phyloP scores from a whole-genome alignment of 2,888 invertebrate genomes.

The Tipula lateralis region DNA sequence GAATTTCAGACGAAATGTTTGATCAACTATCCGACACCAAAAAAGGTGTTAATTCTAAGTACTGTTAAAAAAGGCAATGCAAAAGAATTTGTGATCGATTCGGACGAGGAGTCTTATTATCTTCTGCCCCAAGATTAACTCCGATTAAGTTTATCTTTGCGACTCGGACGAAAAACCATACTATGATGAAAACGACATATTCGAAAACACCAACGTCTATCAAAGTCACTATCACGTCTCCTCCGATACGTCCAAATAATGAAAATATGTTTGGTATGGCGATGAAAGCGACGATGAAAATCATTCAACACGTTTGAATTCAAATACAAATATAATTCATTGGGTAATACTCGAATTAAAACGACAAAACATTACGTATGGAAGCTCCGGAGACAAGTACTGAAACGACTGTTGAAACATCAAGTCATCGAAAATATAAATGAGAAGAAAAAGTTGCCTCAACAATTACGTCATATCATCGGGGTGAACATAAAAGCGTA shows the following conservation, averaged over 20 bases:
- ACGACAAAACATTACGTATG: not conserved
- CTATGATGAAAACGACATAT: not conserved
- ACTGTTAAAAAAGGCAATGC: not conserved
- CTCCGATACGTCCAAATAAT: not conserved
- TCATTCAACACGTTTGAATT: not conserved
- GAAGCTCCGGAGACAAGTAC: not conserved
- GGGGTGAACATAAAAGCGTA: not conserved
- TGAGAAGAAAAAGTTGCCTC: not conserved
- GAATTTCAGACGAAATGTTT: not conserved
- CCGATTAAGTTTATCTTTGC: not conserved
- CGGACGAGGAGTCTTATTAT: not conserved
- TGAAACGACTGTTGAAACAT: not conserved
- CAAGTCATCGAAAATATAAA: not conserved
- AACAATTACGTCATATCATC: not conserved
- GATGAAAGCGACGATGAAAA: not conserved
- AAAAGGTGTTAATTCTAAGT: not conserved
- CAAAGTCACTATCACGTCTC: not conserved
- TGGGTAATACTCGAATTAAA: not conserved
- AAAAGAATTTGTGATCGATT: not conserved
- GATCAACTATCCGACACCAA: not conserved
- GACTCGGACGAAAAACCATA: slow-evolving; percentile 11
- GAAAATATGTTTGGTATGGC: not conserved
- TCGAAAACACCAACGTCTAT: not conserved
- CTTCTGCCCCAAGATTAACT: not conserved
- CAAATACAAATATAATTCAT: not conserved